These are phyloP conservation scores for Nomada ferruginata DNA, from an alignment of 2,888 invertebrate genomes.

Conservation along the genomic window DNA sequence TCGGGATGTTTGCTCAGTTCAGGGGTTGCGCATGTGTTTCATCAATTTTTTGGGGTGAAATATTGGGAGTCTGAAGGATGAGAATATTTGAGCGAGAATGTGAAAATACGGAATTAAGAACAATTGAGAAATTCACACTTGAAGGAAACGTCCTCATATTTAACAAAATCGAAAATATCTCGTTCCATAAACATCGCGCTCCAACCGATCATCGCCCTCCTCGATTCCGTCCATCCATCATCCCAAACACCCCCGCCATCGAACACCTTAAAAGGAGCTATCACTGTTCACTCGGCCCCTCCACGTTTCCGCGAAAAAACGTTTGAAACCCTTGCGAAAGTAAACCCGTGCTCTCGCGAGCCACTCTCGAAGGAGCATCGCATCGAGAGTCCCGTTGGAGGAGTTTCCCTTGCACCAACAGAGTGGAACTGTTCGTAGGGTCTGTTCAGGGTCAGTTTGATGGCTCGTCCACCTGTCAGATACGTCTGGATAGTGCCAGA, in stretches of 20 bases:
- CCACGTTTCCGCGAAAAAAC: too few species aligned
- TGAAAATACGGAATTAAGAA: too few species aligned
- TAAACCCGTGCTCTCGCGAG: not conserved
- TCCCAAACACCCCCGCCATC: not conserved
- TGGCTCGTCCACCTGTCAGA: slow-evolving; percentile 73
- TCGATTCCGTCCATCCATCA: not conserved
- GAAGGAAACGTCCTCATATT: too few species aligned
- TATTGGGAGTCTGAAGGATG: too few species aligned
- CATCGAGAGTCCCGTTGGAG: slow-evolving; percentile 39
- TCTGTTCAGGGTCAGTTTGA: slow-evolving; percentile 63
- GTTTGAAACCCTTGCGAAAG: not conserved
- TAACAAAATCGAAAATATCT: too few species aligned
- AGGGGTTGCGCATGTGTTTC: too few species aligned
- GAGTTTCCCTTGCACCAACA: not conserved
- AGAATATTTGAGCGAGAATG: too few species aligned
- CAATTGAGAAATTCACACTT: too few species aligned
- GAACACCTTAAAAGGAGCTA: not conserved
- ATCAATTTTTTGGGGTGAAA: too few species aligned
- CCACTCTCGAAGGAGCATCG: not conserved
- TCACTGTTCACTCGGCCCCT: not conserved
- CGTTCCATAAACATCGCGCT: not conserved
- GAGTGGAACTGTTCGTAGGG: slow-evolving; percentile 15
- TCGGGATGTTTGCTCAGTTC: too few species aligned
- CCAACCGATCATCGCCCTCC: not conserved
- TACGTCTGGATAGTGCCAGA: slow-evolving; percentile 74